Percentiles rank a stretch among this genome's conserved stretches.
These are phyloP conservation scores for Penaeus monodon DNA, from an alignment of 2,888 invertebrate genomes.

Conservation along the genomic window DNA sequence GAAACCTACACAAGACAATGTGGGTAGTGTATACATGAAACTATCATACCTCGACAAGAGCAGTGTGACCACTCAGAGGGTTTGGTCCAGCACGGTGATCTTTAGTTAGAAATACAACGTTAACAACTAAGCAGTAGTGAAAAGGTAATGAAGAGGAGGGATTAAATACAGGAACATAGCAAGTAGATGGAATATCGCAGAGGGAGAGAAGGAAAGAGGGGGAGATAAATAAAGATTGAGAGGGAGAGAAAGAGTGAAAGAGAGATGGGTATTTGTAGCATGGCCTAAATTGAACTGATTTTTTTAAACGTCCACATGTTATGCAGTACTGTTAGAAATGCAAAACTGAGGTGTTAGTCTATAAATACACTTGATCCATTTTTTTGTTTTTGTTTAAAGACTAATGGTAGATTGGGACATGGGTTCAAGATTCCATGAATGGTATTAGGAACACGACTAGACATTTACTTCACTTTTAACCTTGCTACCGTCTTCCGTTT, in stretches of 20 bases:
- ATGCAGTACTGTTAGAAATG: conserved; percentile 7
- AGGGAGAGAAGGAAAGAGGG: no score
- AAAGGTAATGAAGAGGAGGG: no score
- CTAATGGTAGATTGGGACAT: conserved; percentile 10
- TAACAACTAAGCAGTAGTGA: background rate
- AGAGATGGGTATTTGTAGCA: no score
- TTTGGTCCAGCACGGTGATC: conserved; percentile 1
- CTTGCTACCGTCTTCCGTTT: no score
- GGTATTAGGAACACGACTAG: no score
- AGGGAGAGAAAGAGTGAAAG: no score
- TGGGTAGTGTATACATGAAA: conserved; percentile 21
- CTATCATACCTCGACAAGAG: conserved; percentile 34
- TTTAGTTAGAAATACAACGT: conserved; percentile 28
- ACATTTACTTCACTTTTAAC: no score
- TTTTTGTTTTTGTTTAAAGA: background rate
- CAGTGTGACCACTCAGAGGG: background rate
- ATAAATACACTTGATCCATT: conserved; percentile 18
- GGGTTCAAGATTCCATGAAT: background rate
- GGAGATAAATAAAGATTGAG: no score
- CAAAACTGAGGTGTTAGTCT: conserved; percentile 18
- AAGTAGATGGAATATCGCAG: no score
- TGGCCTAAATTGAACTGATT: background rate
- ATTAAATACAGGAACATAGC: no score
- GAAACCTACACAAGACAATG: conserved; percentile 41
- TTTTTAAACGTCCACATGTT: background rate